A percentile compares a stretch with the other conserved stretches of the same genome.
Conservation (phyloP, 1,140 invertebrate genomes). For the Conopomorpha cramerella region DNA sequence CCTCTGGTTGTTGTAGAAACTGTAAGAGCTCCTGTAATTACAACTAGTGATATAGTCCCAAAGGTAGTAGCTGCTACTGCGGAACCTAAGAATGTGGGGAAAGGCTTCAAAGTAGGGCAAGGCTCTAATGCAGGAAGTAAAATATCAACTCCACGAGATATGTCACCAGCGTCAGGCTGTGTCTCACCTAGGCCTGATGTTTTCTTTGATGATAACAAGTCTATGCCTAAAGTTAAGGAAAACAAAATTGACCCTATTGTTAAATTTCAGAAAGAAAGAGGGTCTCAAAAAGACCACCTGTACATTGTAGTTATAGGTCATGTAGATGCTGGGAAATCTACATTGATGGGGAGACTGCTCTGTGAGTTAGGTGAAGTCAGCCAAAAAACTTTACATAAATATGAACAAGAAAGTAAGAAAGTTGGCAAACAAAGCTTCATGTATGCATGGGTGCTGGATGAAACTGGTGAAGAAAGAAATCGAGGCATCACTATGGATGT, state of each 20-base stretch:
- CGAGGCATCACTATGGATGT: conserved; percentile 95
- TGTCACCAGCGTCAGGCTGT: conserved; percentile 67
- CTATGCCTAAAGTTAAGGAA: conserved; percentile 49
- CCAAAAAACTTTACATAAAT: conserved; percentile 92
- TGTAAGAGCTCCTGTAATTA: conserved; percentile 25
- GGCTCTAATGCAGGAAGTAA: conserved; percentile 19
- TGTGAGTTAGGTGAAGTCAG: conserved; percentile 89
- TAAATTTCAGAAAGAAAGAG: conserved; percentile 76
- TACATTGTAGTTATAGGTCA: conserved; percentile 97
- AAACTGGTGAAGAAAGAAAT: conserved; percentile 95
- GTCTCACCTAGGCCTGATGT: conserved; percentile 44
- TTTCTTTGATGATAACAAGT: conserved; percentile 26
- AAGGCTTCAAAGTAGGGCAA: conserved; percentile 52
- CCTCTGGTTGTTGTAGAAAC: conserved; percentile 53
- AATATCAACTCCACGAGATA: conserved; percentile 58
- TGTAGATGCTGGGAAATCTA: conserved; percentile 99
- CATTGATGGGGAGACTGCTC: conserved; percentile 93
- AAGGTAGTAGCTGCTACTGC: conserved; percentile 39
- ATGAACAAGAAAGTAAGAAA: conserved; percentile 97
- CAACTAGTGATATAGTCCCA: conserved; percentile 23
- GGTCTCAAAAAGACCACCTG: conserved; percentile 79
- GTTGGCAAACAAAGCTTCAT: conserved; percentile 97
- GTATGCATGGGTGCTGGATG: conserved; percentile 99
- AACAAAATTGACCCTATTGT: conserved; percentile 60
- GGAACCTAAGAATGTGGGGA: conserved; percentile 33